Evolutionary conservation across 37 sponge, comb jelly and placozoan species (phyloP), one percentile per base, ranked within the genome.

Genomic region (Hormiphora californensis): DNA sequence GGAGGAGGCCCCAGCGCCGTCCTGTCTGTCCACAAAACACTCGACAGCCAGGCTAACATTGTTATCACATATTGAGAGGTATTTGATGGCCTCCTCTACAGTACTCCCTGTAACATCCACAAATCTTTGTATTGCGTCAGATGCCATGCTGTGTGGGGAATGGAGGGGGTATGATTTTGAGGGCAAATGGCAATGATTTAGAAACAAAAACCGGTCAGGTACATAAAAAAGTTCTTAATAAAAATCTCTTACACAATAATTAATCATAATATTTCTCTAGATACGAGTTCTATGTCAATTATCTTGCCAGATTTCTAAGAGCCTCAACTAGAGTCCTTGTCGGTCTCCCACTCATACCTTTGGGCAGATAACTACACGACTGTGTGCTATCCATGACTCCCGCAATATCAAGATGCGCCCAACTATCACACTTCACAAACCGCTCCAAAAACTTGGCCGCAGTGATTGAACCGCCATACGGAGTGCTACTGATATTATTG

Each of bases 341-440:
- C 12, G 81, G 81, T 15, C 81, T 27, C 17, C 81, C 81, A 37
- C 46, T 43, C 81, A 73, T 73, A 1, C 81, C 81, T 17, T 73
- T 73, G 44, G 81, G 81, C 21, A 73, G 44, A 36, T 73, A 73
- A 30, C 44, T 73, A 43, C 40, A 43, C 4, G 81, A 73, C 12
- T 5, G 12, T n/a, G 81, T 73, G 21, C 38, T 86, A 21, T 59
- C 63, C 95, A 95, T 95, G 37, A 95, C 95, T 19, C 95, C 95
- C 67, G 95, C 95, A 46, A 93, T 93, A 40, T 95, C 95, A 17
- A 95, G 27, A 85, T 93, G 93, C 31, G 94, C 94, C 95, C 95
- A 95, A 5, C 67, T 54, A 1, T 88, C 40, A 33, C 55, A 34
- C 41, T 86, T 55, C 9, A 95, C 91, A 86, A 95, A 95, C 41